phyloP scores from a whole-genome alignment of 92 coral and sea anemone genomes.

The Montipora capitata region DNA sequence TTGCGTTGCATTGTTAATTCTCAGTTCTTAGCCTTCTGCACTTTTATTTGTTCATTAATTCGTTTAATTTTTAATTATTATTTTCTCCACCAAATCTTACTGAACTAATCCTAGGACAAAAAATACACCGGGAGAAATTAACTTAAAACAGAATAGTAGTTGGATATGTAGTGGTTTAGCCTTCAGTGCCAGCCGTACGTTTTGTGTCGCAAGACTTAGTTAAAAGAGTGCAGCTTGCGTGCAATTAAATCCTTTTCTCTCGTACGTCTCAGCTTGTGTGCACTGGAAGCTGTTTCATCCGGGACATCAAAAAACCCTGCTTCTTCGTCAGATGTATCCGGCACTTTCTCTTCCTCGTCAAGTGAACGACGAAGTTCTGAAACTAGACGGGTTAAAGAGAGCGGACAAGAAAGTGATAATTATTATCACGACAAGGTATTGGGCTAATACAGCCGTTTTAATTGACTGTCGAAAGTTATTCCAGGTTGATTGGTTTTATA shows the following conservation, averaged over 20 bases:
- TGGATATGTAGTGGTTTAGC: no score
- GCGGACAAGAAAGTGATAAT: neutral
- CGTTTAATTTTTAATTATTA: no score
- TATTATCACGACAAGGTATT: neutral
- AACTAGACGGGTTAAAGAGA: neutral
- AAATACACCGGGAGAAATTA: neutral
- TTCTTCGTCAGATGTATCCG: neutral
- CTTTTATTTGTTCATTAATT: neutral
- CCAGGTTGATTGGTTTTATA: no score
- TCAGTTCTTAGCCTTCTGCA: neutral
- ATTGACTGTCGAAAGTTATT: no score
- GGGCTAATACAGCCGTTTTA: no score
- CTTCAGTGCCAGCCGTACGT: neutral
- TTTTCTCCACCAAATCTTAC: neutral
- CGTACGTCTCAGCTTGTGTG: neutral
- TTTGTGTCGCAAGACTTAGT: neutral
- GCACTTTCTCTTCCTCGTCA: neutral
- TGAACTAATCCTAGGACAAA: neutral
- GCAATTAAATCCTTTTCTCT: neutral
- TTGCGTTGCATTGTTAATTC: no score
- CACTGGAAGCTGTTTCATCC: neutral
- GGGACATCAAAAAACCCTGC: neutral
- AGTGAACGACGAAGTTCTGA: constrained; percentile 17
- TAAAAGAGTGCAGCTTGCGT: neutral
- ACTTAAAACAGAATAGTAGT: neutral